Conservation (phyloP, 2,113 vertebrate species). For the Chloropsis hardwickii region DNA sequence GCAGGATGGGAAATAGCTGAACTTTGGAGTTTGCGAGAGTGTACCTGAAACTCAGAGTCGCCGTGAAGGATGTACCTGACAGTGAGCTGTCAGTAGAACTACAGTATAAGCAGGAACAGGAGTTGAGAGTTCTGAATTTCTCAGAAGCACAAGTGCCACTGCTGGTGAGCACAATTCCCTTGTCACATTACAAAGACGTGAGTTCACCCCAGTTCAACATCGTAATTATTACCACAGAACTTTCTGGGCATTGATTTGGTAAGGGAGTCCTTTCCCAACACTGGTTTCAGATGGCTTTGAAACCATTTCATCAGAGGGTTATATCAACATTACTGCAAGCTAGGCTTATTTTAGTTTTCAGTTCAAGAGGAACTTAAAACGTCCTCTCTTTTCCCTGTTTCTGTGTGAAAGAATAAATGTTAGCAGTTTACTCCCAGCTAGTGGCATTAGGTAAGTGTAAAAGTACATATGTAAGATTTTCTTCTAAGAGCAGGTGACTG, state of each 20-base stretch:
- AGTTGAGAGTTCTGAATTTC: not conserved
- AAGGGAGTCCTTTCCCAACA: not conserved
- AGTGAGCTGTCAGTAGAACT: not conserved
- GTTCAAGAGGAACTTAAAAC: not conserved
- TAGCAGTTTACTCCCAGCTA: not conserved
- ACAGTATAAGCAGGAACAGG: not conserved
- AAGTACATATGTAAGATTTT: not conserved
- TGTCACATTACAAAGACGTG: rapidly evolving
- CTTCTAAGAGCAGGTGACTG: not conserved
- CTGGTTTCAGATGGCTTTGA: not conserved
- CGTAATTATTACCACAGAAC: not conserved
- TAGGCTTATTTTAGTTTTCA: not conserved
- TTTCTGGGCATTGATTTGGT: not conserved
- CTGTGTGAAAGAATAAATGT: not conserved
- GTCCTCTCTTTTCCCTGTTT: not conserved
- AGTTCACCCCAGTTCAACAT: not conserved
- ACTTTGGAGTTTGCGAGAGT: not conserved
- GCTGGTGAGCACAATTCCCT: not conserved
- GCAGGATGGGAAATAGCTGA: rapidly evolving
- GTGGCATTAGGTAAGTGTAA: not conserved
- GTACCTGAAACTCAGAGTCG: not conserved
- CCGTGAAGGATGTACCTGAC: not conserved
- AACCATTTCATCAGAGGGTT: not conserved
- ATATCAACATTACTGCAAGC: not conserved
- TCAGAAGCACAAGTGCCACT: not conserved